A percentile compares a stretch with the other conserved stretches of the same genome.
These are phyloP conservation scores for Girardia tigrina DNA, from an alignment of 2,888 invertebrate genomes.

Conservation along the genomic window DNA sequence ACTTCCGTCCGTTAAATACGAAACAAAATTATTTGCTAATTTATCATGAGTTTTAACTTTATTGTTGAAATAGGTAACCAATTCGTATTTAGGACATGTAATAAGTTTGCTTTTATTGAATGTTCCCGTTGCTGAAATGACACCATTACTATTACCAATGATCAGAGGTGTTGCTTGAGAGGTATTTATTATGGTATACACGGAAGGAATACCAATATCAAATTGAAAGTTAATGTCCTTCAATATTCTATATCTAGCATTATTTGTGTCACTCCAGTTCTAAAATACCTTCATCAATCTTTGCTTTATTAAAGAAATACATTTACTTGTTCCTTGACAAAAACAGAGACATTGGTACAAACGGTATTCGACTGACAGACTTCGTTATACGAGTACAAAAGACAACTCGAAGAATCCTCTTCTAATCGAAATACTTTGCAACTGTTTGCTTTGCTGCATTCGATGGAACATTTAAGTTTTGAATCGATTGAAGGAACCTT, in stretches of 20 bases:
- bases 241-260: neutral
- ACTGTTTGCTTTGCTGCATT: no score
- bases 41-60: neutral
- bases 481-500: no score
- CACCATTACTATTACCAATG: neutral
- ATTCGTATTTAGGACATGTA: neutral
- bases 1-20: neutral
- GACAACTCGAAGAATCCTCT: no score
- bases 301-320: no score
- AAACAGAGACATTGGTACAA: no score
- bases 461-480: no score
- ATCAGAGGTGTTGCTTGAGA: neutral
- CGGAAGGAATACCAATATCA: neutral
- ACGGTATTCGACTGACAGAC: no score
- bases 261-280: no score
- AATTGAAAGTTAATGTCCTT: neutral
- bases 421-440: no score
- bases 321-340: no score
- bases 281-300: no score
- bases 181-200: neutral
- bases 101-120: neutral
- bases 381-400: no score
- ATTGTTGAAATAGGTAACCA: neutral
- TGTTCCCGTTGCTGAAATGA: neutral
- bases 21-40: neutral